These are phyloP conservation scores for Andrena flavipes DNA, from an alignment of 2,888 invertebrate species.

Conservation along the genomic window DNA sequence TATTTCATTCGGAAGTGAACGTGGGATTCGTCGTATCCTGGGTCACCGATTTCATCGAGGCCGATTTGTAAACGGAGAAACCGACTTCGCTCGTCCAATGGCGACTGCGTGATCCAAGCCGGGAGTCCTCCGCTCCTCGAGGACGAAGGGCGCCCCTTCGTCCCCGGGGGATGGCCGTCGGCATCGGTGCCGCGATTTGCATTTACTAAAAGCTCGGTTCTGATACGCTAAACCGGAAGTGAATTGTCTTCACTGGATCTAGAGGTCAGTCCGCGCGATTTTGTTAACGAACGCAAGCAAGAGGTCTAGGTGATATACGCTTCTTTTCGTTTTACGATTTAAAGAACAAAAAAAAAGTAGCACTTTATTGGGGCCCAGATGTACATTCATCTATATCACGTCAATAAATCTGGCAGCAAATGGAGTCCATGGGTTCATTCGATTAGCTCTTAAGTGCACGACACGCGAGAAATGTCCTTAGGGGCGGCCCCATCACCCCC, in stretches of 20 bases:
- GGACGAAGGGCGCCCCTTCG: constrained; percentile 16
- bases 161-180: too few species aligned
- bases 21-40: not conserved
- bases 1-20: not conserved
- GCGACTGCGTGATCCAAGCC: not conserved
- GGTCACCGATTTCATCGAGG: not conserved
- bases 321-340: constrained; percentile 53
- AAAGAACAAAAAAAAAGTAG: constrained; percentile 40
- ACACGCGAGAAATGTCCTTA: constrained; percentile 14
- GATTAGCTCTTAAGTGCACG: constrained; percentile 54
- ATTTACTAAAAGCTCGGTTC: constrained; percentile 39
- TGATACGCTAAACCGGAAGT: constrained; percentile 19
- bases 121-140: not conserved
- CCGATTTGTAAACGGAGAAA: not conserved
- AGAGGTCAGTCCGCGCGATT: constrained; percentile 63
- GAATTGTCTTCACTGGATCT: constrained; percentile 44
- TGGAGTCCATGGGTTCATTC: constrained; percentile 60
- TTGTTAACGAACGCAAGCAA: constrained; percentile 56
- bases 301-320: constrained; percentile 47
- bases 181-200: constrained; percentile 19
- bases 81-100: not conserved
- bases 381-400: constrained; percentile 67
- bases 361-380: constrained; percentile 64
- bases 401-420: constrained; percentile 72
- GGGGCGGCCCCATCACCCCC: not conserved